Base-by-base conservation (phyloP, 2,888 invertebrate species). In the Thera britannica region DNA sequence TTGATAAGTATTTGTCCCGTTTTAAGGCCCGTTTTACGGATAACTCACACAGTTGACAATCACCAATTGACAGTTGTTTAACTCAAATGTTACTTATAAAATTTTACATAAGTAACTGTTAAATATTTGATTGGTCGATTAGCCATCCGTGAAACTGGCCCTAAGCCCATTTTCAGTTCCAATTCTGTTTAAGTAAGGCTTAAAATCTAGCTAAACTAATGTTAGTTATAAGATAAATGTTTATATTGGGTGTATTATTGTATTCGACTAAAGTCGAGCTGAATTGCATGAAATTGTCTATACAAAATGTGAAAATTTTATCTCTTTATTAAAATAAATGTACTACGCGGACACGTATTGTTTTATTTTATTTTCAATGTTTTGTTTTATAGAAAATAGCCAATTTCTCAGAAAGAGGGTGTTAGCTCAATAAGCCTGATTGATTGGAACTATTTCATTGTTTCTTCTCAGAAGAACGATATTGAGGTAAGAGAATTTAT, bases 271-370 rank as follows among this genome's bases (percentile, higher is more conserved):
- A 62, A 65, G 77, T 85, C 80, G 78, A 83, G 83, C 84, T 84
- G 83, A 81, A 80, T 87, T 84, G 85, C 89, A 89, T 83, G 80
- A 75, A 86, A 86, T 85, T 88, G 86, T 91, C 89, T 91, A 87
- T 90, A 92, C 90, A 91, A 90, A 83, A 90, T 89, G 90, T 91
- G 90, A 87, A 83, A 88, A 90, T 90, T 91, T 90, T 92, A 92
- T 92, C 91, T 92, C 92, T 92, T 90, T 91, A 90, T 90, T 61
- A 88, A 87, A 87, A 90, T 91, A 89, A 91, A 90, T 92, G 91
- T 92, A 92, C 90, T 90, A 90, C 87, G 89, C 87, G 89, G 89
- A 90, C 84, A 79, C 86, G 88, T 90, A 90, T 86, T 67, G 11
- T 78, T 72, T 78, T 85, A 41, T 57, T 62, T 1, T 44, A 44